Evolutionary conservation across 2,797 vertebrate genomes (phyloP).

Genomic region (Coreius guichenoti): DNA sequence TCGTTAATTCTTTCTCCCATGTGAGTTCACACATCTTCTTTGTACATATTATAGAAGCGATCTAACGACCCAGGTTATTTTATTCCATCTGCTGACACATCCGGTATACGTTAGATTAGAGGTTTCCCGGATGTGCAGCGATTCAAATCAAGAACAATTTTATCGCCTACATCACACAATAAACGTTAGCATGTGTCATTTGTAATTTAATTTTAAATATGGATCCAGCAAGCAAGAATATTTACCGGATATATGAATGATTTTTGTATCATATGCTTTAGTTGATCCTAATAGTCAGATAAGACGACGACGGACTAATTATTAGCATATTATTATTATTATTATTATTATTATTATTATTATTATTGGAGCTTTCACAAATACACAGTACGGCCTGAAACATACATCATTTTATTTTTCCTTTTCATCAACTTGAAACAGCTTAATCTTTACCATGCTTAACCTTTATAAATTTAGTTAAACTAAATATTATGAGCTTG

Average conservation of each 20-base stretch:
- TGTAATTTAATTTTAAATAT: neutral
- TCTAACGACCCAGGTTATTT: neutral
- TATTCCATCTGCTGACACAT: neutral
- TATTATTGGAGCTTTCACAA: neutral
- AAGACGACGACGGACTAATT: neutral
- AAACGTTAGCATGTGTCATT: neutral
- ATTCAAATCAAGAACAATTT: neutral
- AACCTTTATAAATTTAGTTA: neutral
- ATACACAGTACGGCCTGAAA: neutral
- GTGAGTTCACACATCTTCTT: neutral
- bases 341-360: neutral
- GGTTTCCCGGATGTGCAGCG: neutral
- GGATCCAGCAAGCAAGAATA: neutral
- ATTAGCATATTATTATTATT: neutral
- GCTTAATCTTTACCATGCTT: neutral
- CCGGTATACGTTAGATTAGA: neutral
- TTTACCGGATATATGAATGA: neutral
- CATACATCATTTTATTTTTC: neutral
- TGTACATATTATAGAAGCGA: neutral
- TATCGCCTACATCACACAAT: neutral
- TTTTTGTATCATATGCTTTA: neutral
- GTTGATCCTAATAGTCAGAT: neutral
- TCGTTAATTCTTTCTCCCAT: neutral
- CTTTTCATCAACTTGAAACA: neutral
- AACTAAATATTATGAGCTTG: neutral